Evolutionary conservation across 2,797 vertebrate species (phyloP).

Genomic region (Acipenser oxyrinchus): DNA sequence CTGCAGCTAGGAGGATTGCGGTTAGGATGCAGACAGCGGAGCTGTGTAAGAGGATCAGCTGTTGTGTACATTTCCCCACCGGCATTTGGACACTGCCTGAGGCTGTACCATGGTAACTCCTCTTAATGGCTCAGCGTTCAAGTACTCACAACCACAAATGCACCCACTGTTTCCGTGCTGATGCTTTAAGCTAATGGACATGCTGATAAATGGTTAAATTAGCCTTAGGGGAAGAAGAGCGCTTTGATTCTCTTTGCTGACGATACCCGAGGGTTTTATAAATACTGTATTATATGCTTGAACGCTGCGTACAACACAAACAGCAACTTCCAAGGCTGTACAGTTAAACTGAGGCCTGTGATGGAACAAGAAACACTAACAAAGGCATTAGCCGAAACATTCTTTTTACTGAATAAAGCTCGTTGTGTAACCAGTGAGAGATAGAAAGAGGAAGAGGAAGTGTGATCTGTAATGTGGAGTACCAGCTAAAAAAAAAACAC

Average conservation of each 20-base stretch:
- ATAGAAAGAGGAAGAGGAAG: too few relatives aligned
- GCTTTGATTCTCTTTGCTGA: conserved; percentile 37
- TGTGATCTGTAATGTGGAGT: too few relatives aligned
- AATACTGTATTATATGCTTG: conserved; percentile 33
- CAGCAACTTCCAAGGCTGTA: neutral
- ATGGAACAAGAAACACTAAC: too few relatives aligned
- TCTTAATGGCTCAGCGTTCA: conserved; percentile 11
- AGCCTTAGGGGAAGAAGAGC: conserved; percentile 46
- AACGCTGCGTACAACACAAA: conserved; percentile 34
- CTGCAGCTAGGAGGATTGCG: conserved; percentile 45
- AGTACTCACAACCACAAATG: conserved; percentile 31
- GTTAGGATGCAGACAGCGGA: conserved; percentile 51
- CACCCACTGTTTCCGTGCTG: conserved; percentile 32
- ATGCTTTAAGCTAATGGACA: conserved; percentile 46
- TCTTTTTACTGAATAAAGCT: too few relatives aligned
- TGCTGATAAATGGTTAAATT: conserved; percentile 51
- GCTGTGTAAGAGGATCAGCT: conserved; percentile 55
- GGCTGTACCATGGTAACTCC: conserved; percentile 4
- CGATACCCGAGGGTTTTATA: conserved; percentile 42
- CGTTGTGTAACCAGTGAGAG: too few relatives aligned
- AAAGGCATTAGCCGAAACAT: too few relatives aligned
- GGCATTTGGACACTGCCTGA: conserved; percentile 16
- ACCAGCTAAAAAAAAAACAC: too few relatives aligned
- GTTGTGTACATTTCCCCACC: conserved; percentile 27
- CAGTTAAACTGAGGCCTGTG: too few relatives aligned